Evolutionary conservation across 1,140 invertebrate genomes (phyloP).

Genomic region (Lepidurus arcticus): DNA sequence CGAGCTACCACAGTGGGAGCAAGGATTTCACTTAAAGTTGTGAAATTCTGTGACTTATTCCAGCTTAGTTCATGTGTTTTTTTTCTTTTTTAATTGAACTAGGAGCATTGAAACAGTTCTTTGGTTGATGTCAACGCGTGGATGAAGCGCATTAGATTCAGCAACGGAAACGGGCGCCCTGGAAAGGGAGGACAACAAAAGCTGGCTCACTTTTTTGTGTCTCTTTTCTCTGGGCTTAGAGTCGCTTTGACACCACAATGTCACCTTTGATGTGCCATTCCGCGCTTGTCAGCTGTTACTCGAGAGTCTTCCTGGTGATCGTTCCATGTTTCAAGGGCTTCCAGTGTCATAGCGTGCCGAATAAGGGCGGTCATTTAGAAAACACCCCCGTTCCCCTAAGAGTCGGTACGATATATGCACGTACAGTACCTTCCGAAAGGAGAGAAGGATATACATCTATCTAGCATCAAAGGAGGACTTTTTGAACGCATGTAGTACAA

Average conservation of each 20-base stretch:
- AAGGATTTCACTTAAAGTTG: no score
- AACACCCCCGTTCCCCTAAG: not conserved
- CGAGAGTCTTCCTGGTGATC: not conserved
- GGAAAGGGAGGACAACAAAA: no score
- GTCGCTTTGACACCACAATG: slow-evolving; percentile 17
- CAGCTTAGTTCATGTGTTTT: no score
- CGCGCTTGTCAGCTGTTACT: slow-evolving; percentile 20
- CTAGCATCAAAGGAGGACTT: not conserved
- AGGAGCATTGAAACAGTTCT: no score
- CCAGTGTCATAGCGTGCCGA: not conserved
- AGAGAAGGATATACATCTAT: no score
- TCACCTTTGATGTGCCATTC: slow-evolving; percentile 15
- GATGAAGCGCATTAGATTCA: no score
- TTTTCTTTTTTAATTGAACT: no score
- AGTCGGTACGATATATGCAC: not conserved
- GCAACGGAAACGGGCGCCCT: no score
- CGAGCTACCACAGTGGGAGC: no score
- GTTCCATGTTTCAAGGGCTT: not conserved
- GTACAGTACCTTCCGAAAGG: no score
- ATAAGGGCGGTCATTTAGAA: slow-evolving; percentile 1
- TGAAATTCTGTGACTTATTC: no score
- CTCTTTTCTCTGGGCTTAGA: not conserved
- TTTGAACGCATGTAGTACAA: not conserved
- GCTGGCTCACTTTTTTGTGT: not conserved
- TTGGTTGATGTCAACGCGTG: no score